Evolutionary conservation across 2,888 invertebrate genomes (phyloP).

Genomic region (Leucophenga maculata): DNA sequence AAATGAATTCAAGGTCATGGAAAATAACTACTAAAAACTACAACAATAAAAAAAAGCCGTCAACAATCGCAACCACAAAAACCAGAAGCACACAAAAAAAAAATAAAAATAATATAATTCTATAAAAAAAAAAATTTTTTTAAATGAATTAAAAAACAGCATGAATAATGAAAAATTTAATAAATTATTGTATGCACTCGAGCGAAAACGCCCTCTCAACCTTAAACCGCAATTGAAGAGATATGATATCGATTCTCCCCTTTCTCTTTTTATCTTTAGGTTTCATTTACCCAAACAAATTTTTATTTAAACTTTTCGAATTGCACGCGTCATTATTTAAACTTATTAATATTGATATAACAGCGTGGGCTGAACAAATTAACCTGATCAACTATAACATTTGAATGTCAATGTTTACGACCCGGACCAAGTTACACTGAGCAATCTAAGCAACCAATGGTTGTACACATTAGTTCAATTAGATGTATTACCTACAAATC

Average conservation of each 20-base stretch:
- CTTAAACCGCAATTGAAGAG: no score
- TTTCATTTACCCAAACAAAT: background rate
- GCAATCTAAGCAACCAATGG: no score
- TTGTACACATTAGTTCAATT: no score
- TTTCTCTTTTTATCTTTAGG: background rate
- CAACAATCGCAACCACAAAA: conserved; percentile 21
- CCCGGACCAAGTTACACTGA: no score
- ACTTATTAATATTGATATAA: no score
- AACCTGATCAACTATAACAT: no score
- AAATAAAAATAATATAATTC: conserved; percentile 10
- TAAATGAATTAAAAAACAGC: background rate
- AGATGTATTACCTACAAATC: no score
- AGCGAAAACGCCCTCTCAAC: background rate
- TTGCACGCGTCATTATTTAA: no score
- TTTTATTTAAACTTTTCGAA: no score
- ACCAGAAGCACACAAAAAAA: conserved; percentile 1
- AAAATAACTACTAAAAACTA: conserved; percentile 25
- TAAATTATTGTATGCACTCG: background rate
- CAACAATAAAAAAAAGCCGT: conserved; percentile 23
- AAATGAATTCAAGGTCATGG: conserved; percentile 48
- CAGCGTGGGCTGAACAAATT: no score
- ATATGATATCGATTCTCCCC: background rate
- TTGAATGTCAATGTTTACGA: no score
- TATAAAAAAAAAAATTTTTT: background rate
- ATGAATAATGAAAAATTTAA: background rate